These are phyloP conservation scores for Nesidiocoris tenuis DNA, from an alignment of 2,888 invertebrate genomes.

Conservation along the genomic window DNA sequence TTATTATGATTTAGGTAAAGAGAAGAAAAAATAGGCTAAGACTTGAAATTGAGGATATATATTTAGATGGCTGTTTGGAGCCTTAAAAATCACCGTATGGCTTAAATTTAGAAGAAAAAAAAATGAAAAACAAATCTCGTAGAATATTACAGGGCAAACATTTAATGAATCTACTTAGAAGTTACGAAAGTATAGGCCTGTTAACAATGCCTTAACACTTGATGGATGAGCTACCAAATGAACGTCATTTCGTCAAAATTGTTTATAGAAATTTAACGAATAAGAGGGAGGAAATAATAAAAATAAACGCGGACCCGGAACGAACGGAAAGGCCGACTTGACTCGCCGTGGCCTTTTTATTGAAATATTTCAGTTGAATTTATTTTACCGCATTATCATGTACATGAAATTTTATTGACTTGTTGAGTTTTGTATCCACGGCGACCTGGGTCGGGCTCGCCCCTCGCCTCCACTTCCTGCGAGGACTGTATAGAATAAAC, in stretches of 20 bases:
- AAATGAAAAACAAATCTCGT: conserved; percentile 22
- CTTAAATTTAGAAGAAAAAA: conserved; percentile 42
- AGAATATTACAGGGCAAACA: conserved; percentile 47
- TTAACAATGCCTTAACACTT: conserved; percentile 47
- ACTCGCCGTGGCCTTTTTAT: background rate
- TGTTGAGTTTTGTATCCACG: background rate
- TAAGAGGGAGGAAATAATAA: conserved; percentile 15
- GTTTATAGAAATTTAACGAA: conserved; percentile 31
- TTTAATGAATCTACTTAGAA: conserved; percentile 20
- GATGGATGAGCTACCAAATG: conserved; percentile 41
- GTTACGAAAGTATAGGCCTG: conserved; percentile 44
- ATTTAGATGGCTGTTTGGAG: conserved; percentile 43
- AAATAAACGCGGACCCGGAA: conserved; percentile 3
- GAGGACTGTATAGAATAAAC: conserved; percentile 35
- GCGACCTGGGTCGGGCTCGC: background rate
- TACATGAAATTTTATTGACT: conserved; percentile 15
- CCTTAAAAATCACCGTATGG: conserved; percentile 39
- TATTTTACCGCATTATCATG: background rate
- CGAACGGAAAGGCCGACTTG: background rate
- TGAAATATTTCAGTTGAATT: background rate
- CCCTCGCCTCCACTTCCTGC: conserved; percentile 12
- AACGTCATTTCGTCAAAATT: conserved; percentile 41
- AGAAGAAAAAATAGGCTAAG: conserved; percentile 24
- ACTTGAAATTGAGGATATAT: conserved; percentile 42
- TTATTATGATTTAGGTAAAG: conserved; percentile 15